Evolutionary conservation across 2,888 invertebrate genomes (phyloP).

Genomic region (Caradrina clavipalpis): DNA sequence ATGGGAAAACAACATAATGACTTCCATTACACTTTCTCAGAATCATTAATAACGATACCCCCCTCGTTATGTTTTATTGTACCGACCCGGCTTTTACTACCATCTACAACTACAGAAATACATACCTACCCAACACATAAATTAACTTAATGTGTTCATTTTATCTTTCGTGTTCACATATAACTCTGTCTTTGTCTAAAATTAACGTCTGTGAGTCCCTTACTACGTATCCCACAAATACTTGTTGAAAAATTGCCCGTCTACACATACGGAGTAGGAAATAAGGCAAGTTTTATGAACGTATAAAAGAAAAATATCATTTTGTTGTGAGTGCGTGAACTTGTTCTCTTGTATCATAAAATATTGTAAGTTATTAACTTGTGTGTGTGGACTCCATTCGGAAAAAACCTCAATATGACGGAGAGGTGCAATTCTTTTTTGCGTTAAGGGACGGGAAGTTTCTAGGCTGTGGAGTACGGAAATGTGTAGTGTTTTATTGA

Average conservation of each 20-base stretch:
- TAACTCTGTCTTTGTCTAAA: conserved; percentile 80
- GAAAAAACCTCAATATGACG: conserved; percentile 53
- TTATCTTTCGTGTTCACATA: conserved; percentile 72
- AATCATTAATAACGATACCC: conserved; percentile 55
- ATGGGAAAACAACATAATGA: conserved; percentile 35
- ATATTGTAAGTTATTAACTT: conserved; percentile 70
- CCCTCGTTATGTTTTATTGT: conserved; percentile 55
- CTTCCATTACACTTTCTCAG: conserved; percentile 36
- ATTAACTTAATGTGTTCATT: conserved; percentile 80
- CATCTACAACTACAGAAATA: conserved; percentile 63
- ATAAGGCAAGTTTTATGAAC: conserved; percentile 59
- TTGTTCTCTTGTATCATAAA: conserved; percentile 73
- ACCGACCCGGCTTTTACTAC: conserved; percentile 39
- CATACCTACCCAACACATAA: conserved; percentile 76
- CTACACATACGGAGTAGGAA: conserved; percentile 53
- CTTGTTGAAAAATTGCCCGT: conserved; percentile 79
- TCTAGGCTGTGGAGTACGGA: conserved; percentile 7
- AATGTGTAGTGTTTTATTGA: conserved; percentile 9
- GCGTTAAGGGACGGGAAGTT: conserved; percentile 31
- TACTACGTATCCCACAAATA: conserved; percentile 72
- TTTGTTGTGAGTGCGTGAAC: conserved; percentile 74
- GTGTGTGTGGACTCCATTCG: conserved; percentile 57
- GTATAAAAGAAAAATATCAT: conserved; percentile 70
- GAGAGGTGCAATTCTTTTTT: conserved; percentile 52
- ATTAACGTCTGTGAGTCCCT: conserved; percentile 79